These are phyloP conservation scores for Anarsia innoxiella DNA, from an alignment of 2,888 invertebrate species.

Conservation along the genomic window DNA sequence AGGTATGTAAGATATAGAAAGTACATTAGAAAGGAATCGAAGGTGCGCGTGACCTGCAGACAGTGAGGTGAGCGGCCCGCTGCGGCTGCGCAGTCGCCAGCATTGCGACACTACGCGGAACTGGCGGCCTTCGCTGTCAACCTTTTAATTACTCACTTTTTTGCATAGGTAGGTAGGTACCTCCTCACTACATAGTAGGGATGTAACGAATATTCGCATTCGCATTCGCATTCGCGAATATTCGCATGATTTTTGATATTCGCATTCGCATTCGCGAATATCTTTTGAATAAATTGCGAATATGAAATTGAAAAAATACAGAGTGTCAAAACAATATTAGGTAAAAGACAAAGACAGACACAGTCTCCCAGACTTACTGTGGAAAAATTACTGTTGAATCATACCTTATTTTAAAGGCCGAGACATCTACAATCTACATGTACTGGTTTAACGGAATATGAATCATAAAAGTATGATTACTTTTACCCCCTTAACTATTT, in stretches of 20 bases:
- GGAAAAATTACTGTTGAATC: no score
- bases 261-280: no score
- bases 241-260: not conserved
- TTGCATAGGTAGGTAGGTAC: constrained; percentile 24
- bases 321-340: no score
- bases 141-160: constrained; percentile 60
- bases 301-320: no score
- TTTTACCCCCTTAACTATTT: no score
- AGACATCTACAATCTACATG: no score
- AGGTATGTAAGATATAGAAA: constrained; percentile 61
- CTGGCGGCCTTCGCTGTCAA: constrained; percentile 65
- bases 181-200: not conserved
- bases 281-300: no score
- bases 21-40: constrained; percentile 73
- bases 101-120: constrained; percentile 62
- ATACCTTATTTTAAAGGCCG: no score
- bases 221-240: not conserved
- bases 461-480: no score
- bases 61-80: constrained; percentile 57
- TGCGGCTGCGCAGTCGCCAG: constrained; percentile 26
- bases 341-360: no score
- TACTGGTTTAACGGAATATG: no score
- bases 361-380: no score
- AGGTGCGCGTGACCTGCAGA: constrained; percentile 65
- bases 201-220: not conserved